Conservation (phyloP, 2,888 invertebrate genomes). For the Byasa hedistus region DNA sequence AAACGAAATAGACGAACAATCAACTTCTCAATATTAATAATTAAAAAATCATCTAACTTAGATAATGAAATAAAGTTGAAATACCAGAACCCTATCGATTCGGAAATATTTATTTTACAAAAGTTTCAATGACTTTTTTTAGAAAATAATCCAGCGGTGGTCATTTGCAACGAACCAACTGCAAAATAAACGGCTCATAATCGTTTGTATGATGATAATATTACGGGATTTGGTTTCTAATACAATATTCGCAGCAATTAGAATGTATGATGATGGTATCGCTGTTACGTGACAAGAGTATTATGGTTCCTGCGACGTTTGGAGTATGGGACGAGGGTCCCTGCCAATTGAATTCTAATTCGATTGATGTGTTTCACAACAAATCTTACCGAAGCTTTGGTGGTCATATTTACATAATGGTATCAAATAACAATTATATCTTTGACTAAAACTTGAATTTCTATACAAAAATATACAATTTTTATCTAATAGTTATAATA, state of each 20-base stretch:
- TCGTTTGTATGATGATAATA: not conserved
- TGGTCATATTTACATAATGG: too few species aligned
- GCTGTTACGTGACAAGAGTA: conserved; percentile 10
- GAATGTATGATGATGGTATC: conserved; percentile 5
- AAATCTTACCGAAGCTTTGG: not conserved
- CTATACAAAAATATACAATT: not conserved
- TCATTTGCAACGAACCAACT: not conserved
- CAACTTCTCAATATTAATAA: too few species aligned
- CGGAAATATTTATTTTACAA: too few species aligned
- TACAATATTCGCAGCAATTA: conserved; percentile 14
- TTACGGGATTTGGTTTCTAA: not conserved
- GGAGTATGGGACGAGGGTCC: not conserved
- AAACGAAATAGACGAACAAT: too few species aligned
- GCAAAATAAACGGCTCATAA: not conserved
- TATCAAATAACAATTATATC: not conserved
- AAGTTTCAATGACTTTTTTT: too few species aligned
- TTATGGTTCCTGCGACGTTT: not conserved
- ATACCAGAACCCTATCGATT: too few species aligned
- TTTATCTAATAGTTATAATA: too few species aligned
- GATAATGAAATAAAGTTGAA: too few species aligned
- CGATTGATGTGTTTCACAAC: not conserved
- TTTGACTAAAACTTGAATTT: not conserved
- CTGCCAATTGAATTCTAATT: conserved; percentile 14
- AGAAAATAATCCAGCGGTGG: too few species aligned
- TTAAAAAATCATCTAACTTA: too few species aligned